Evolutionary conservation across 2,888 invertebrate genomes (phyloP), one percentile per base, ranked within the genome.

Genomic region (Eristalinus sepulchralis): DNA sequence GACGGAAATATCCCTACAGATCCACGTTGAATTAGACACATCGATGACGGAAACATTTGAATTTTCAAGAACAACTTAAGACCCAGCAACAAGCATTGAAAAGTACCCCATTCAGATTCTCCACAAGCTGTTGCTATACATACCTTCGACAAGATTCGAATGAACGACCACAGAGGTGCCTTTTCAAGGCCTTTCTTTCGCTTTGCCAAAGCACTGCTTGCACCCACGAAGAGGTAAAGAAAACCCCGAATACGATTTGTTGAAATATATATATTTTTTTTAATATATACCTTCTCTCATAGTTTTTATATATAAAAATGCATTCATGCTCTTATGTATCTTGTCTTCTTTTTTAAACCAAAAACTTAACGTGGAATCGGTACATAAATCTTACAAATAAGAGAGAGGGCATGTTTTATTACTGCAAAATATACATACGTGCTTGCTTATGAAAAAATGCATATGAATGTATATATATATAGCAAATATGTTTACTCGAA

Each of bases 241-340:
- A 39, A 31, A 63, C 73, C 39, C 31, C 59, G 70, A 22, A 33
- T 20, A 72, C 34, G 17, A 59, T 77, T 86, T 73, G 27, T 76
- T 62, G 67, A 79, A 71, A 83, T 84, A 55, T 78, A 81, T 33
- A 79, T 81, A 84, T 84, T 84, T 85, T 82, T 63, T 75, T 66
- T 82, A 76, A 55, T 87, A 88, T 88, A 88, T 88, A 88, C 88
- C 88, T 64, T 75, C 79, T 88, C 88, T 88, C 83, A 88, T 73
- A 81, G n/a, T 88, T 47, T 47, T 87, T 84, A 88, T 66, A 83
- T 64, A 79, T 83, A 79, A 83, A 83, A 79, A 79, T 75, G 68
- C 67, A 84, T 83, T 84, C 67, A 77, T 83, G 73, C 77, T 78
- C 81, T 83, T 87, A 53, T 75, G 79, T 71, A 75, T 88, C 34